Base-by-base conservation (phyloP, 30 jellyfish, hydroid and myxozoan genomes). In the Turritopsis rubra region DNA sequence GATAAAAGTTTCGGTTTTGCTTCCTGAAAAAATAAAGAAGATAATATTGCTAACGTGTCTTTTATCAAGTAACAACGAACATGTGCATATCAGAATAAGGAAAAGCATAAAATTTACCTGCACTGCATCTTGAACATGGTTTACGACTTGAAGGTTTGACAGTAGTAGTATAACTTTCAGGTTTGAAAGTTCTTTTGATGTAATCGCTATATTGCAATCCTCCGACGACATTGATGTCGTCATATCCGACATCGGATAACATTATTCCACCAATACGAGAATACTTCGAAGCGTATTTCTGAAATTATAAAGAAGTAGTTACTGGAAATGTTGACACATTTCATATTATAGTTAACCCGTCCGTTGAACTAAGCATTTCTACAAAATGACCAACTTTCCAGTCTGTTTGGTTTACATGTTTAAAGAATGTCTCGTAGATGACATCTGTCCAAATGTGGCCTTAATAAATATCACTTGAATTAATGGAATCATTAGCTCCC, bases 141-240 rank as follows among this genome's bases (percentile, higher is more conserved):
- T 66, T 66, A 3, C 9, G 9, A n/a, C 28, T 68, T 19, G 7
- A 7, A n/a, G 77, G 77, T 68, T 68, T 68, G 31, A n/a, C 77
- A 0, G 87, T 80, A 0, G 87, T 80, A 1, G 87, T 80, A 84
- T 80, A 52, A 53, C 18, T 22, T 3, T 77, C n/a, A 24, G 85
- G 85, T 52, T 60, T 53, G 29, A 77, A 52, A 17, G 19, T 30
- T 21, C 28, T n/a, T n/a, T 29, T 66, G 25, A 77, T 60, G 18
- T 77, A 52, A 66, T 77, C 85, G 53, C 85, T 77, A 66, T 77
- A 77, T 17, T 9, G 85, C 72, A 5, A 1, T 77, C 71, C 85
- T 5, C 22, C 28, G 25, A 28, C 53, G 8, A 16, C 19, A 25
- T 77, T 77, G 66, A 77, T 16, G 71, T 77, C 85, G 53, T 77